These are phyloP conservation scores for Hemicentrotus pulcherrimus DNA, from an alignment of 35 echinoderm and acorn worm species.

Conservation along the genomic window DNA sequence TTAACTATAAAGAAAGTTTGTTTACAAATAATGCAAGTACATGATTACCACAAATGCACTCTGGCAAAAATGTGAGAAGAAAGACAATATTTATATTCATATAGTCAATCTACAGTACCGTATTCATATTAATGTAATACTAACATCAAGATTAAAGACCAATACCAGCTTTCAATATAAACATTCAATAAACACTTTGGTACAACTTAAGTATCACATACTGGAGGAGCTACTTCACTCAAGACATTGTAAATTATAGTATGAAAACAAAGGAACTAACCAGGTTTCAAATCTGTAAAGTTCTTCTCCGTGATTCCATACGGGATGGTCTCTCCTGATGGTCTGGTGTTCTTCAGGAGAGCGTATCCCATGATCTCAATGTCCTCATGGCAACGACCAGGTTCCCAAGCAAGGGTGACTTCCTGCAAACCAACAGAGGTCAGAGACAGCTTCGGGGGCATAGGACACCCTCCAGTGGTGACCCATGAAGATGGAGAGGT, in stretches of 20 bases:
- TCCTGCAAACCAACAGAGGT: conserved; percentile 61
- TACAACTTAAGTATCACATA: too few relatives aligned
- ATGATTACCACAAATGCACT: too few relatives aligned
- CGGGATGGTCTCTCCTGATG: conserved; percentile 34
- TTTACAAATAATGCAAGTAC: not conserved
- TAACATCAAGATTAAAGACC: too few relatives aligned
- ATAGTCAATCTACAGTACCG: too few relatives aligned
- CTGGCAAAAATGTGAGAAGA: too few relatives aligned
- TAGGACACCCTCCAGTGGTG: conserved; percentile 64
- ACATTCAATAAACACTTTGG: too few relatives aligned
- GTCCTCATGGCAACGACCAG: conserved; percentile 65
- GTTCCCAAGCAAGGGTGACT: conserved; percentile 57
- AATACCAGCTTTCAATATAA: too few relatives aligned
- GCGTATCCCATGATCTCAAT: conserved; percentile 65
- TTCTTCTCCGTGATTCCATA: conserved; percentile 63
- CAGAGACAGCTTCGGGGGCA: conserved; percentile 51
- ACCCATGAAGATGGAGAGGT: conserved; percentile 41
- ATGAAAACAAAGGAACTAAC: conserved; percentile 8
- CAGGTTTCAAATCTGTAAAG: conserved; percentile 73
- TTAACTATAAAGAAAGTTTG: not conserved
- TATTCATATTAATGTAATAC: too few relatives aligned
- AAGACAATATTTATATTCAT: too few relatives aligned
- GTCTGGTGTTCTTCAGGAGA: conserved; percentile 58
- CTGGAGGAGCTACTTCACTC: too few relatives aligned
- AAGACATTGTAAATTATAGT: too few relatives aligned